Base-by-base conservation (phyloP, 2,797 vertebrate species). In the Cirrhinus molitorella region DNA sequence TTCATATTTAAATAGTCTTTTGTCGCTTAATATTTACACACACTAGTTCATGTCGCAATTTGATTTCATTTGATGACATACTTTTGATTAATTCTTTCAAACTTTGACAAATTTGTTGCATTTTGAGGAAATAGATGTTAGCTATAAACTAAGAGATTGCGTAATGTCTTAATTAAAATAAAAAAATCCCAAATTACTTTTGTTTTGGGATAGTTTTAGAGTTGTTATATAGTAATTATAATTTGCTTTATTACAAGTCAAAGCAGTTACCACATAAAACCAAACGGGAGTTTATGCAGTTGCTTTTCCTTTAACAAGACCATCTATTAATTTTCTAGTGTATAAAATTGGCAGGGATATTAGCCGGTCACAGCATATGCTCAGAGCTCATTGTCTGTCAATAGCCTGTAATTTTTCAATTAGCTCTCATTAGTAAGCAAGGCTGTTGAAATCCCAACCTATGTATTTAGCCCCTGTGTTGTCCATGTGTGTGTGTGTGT, bases 321-420 rank as follows among this genome's bases (percentile, higher is more conserved):
- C 75, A 57, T 76, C 76, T 80, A 86, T 86, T 82, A 72, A 83
- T 86, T 86, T 81, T 81, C 65, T 45, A 74, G 71, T 85, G 65
- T 59, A 65, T 79, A 72, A 76, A 66, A 68, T 72, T 86, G 83
- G 76, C 85, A 85, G 80, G 76, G 65, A 31, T 57, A 85, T 85
- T 83, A 85, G 70, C 77, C 51, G 80, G 83, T 88, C 87, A 86
- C 85, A 86, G 83, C 87, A 85, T 83, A 86, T 86, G 87, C 84
- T 89, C 87, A 84, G 80, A 87, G 83, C 83, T 85, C 73, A 81
- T 85, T 87, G 85, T 88, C 86, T 86, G 86, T 86, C 85, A 85
- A 81, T 94, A 93, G 94, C 94, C 92, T 93, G 93, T 93, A 93
- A 94, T 94, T 94, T 95, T 95, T 95, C 92, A 95, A 95, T 95